Percentiles rank a stretch among this genome's conserved stretches.
Evolutionary conservation across 2,113 vertebrate genomes (phyloP).

Genomic region (Xenopus tropicalis): UCB_Xtro_10.0 CM004445.2:65038501-65039000

Average conservation of each 20-base stretch:
- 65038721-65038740: background rate
- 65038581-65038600: no score
- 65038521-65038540: no score
- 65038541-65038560: no score
- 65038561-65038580: no score
- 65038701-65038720: no score
- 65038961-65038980: constrained; percentile 32
- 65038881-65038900: constrained; percentile 44
- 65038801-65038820: constrained; percentile 64
- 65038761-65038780: constrained; percentile 54
- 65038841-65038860: constrained; percentile 56
- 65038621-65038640: no score
- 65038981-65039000: constrained; percentile 33
- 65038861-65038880: constrained; percentile 45
- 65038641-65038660: no score
- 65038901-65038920: constrained; percentile 55
- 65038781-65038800: constrained; percentile 55
- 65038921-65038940: constrained; percentile 44
- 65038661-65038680: no score
- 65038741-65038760: constrained; percentile 61
- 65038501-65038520: no score
- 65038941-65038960: constrained; percentile 20
- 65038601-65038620: no score
- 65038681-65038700: no score
- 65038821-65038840: constrained; percentile 54